A percentile compares a stretch with the other conserved stretches of the same genome.
phyloP scores from a whole-genome alignment of 2,113 vertebrate species.

The Sisor rabdophorus region DNA sequence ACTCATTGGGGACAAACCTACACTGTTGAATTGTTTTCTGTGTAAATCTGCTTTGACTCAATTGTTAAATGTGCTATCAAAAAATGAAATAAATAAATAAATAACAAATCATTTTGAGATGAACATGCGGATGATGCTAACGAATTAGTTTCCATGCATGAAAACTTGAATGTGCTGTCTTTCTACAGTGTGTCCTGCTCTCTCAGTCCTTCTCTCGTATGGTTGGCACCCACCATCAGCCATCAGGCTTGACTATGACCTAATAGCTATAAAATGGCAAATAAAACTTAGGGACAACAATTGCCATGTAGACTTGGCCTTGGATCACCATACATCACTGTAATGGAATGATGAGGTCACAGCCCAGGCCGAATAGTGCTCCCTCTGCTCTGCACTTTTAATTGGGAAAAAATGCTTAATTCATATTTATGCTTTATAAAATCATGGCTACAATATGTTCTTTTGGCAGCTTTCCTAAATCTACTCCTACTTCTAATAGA shows the following conservation, averaged over 20 bases:
- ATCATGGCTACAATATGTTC: conserved; percentile 57
- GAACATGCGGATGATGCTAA: not conserved
- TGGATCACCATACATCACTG: conserved; percentile 72
- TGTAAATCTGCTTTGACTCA: too few species aligned
- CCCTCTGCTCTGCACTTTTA: conserved; percentile 56
- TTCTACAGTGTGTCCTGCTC: not conserved
- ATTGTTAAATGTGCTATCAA: too few species aligned
- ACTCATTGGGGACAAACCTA: too few species aligned
- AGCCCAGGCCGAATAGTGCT: conserved; percentile 41
- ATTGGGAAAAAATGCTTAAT: conserved; percentile 55
- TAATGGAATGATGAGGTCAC: conserved; percentile 75
- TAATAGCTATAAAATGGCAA: conserved; percentile 76
- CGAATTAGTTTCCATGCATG: not conserved
- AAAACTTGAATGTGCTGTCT: too few species aligned
- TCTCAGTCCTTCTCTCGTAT: conserved; percentile 30
- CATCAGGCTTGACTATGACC: conserved; percentile 69
- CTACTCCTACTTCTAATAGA: not conserved
- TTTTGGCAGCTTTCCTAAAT: not conserved
- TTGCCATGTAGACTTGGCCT: conserved; percentile 62
- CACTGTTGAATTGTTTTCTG: too few species aligned
- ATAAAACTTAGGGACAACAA: conserved; percentile 71
- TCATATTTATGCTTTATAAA: conserved; percentile 62
- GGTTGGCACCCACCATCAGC: conserved; percentile 56
- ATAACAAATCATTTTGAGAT: not conserved
- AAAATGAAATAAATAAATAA: too few species aligned